Evolutionary conservation across 1,140 invertebrate species (phyloP).

Genomic region (Schlechtendalia chinensis): DNA sequence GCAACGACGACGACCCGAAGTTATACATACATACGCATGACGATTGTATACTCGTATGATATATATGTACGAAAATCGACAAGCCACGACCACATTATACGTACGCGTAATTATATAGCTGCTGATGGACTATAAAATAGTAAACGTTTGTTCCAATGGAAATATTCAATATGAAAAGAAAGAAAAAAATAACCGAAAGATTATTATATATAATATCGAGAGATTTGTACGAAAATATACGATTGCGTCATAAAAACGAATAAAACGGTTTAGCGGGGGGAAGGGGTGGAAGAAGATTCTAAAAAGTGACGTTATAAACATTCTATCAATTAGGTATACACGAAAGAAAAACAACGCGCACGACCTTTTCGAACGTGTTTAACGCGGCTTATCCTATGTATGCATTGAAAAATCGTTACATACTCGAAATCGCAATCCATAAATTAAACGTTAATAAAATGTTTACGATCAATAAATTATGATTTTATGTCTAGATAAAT

Average conservation of each 20-base stretch:
- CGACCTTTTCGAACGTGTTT: background rate
- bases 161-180: background rate
- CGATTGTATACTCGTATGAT: too few relatives aligned
- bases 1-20: background rate
- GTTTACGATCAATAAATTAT: background rate
- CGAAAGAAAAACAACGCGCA: too few relatives aligned
- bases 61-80: background rate
- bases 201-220: too few relatives aligned
- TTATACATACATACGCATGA: background rate
- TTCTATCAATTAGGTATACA: background rate
- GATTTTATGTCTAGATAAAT: background rate
- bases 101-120: background rate
- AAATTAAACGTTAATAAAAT: background rate
- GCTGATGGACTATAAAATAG: background rate
- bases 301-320: background rate
- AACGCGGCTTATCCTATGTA: background rate
- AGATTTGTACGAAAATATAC: background rate
- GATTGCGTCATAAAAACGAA: too few relatives aligned
- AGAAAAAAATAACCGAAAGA: too few relatives aligned
- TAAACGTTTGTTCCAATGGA: background rate
- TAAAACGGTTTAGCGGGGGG: too few relatives aligned
- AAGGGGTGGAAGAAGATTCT: background rate
- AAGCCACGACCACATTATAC: too few relatives aligned
- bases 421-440: too few relatives aligned
- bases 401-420: too few relatives aligned